A percentile compares a stretch with the other conserved stretches of the same genome.
Evolutionary conservation across 2,113 vertebrate species (phyloP).

Genomic region (Oxygymnocypris stewartii): DNA sequence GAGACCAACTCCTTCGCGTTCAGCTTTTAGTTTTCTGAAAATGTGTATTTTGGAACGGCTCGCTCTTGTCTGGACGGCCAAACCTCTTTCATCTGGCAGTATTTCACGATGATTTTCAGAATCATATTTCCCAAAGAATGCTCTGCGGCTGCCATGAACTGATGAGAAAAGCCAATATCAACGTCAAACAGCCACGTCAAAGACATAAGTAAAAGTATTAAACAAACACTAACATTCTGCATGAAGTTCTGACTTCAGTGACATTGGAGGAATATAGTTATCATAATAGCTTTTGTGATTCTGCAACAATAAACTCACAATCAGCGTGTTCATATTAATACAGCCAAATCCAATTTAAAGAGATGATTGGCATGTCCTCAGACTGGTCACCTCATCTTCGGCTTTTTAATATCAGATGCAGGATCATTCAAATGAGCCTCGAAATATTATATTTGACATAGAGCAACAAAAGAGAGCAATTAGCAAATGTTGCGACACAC

Average conservation of each 20-base stretch:
- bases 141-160: constrained; percentile 3
- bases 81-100: constrained; percentile 1
- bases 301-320: background rate
- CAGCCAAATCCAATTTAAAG: constrained; percentile 6
- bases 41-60: background rate
- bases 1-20: constrained; percentile 1
- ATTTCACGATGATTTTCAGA: constrained; percentile 2
- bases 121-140: constrained; percentile 34
- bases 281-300: constrained; percentile 21
- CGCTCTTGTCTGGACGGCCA: background rate
- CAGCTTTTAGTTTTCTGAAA: constrained; percentile 31
- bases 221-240: background rate
- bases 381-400: constrained; percentile 2
- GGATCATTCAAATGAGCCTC: background rate
- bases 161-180: constrained; percentile 1
- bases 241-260: background rate
- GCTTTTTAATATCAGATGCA: background rate
- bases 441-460: constrained; percentile 21
- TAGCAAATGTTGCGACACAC: background rate
- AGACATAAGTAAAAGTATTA: background rate
- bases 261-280: background rate
- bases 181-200: background rate
- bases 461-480: constrained; percentile 18
- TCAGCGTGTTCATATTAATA: background rate
- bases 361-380: constrained; percentile 27